Evolutionary conservation across 2,888 invertebrate genomes (phyloP).

Genomic region (Ctenicera cuprea): DNA sequence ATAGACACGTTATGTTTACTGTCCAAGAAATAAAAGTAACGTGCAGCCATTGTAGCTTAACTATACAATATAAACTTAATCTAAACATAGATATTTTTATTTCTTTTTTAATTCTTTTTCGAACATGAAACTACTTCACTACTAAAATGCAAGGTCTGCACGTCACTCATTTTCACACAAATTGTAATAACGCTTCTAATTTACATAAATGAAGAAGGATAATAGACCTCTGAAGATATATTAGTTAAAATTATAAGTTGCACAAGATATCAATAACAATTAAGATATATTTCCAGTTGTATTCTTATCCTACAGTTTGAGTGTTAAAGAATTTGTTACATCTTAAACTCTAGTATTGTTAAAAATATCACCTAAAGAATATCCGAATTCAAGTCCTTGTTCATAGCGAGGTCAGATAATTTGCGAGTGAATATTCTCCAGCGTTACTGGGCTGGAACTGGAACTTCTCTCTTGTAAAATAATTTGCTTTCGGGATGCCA

Average conservation of each 20-base stretch:
- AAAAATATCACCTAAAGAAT: conserved; percentile 43
- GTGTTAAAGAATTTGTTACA: conserved; percentile 19
- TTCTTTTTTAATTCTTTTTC: too few relatives aligned
- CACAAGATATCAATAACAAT: conserved; percentile 8
- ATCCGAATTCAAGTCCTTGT: conserved; percentile 46
- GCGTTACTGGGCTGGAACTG: conserved; percentile 48
- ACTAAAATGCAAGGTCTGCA: neutral
- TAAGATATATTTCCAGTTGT: conserved; percentile 11
- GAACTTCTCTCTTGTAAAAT: conserved; percentile 67
- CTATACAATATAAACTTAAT: too few relatives aligned
- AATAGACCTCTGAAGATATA: conserved; percentile 8
- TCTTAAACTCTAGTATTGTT: conserved; percentile 34
- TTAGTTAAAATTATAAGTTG: neutral
- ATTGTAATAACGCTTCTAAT: neutral
- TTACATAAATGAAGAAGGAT: neutral
- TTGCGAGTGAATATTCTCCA: neutral
- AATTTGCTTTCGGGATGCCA: conserved; percentile 69
- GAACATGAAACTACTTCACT: neutral
- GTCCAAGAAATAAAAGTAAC: too few relatives aligned
- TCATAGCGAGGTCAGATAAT: conserved; percentile 36
- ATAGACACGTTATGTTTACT: neutral
- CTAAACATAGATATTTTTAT: too few relatives aligned
- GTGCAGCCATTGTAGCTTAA: too few relatives aligned
- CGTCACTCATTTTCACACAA: conserved; percentile 5
- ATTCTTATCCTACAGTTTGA: conserved; percentile 26